Conservation (phyloP, 1,140 invertebrate genomes). For the Neuroterus valhalla region DNA sequence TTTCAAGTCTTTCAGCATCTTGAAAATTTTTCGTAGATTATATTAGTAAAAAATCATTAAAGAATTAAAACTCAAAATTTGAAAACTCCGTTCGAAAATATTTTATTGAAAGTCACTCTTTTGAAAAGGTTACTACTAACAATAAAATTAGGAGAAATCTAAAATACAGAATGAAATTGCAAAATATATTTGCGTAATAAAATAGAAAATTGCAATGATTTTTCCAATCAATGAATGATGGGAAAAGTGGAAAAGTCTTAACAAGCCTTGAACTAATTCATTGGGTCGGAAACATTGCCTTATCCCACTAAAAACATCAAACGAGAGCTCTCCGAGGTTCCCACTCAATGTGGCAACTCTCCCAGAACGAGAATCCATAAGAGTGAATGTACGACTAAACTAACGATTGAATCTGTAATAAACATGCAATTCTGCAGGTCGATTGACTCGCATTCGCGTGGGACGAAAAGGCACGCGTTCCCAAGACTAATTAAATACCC, state of each 20-base stretch:
- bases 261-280: constrained; percentile 21
- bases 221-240: neutral
- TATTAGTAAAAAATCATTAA: too few relatives aligned
- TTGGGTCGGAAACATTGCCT: constrained; percentile 1
- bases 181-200: neutral
- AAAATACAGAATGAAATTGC: neutral
- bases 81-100: too few relatives aligned
- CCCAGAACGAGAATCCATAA: constrained; percentile 28
- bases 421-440: neutral
- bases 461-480: neutral
- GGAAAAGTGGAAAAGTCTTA: constrained; percentile 1
- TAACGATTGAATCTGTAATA: constrained; percentile 20
- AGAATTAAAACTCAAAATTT: too few relatives aligned
- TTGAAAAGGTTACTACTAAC: too few relatives aligned
- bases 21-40: too few relatives aligned
- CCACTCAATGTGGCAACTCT: constrained; percentile 13
- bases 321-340: neutral
- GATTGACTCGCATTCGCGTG: constrained; percentile 1
- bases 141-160: too few relatives aligned
- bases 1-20: too few relatives aligned
- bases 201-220: neutral
- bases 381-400: constrained; percentile 27
- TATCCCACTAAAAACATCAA: constrained; percentile 8
- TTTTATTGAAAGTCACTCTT: neutral
- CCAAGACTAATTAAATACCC: constrained; percentile 8